Evolutionary conservation across 2,797 vertebrate species (phyloP).

Genomic region (Chloroceryle amazona): DNA sequence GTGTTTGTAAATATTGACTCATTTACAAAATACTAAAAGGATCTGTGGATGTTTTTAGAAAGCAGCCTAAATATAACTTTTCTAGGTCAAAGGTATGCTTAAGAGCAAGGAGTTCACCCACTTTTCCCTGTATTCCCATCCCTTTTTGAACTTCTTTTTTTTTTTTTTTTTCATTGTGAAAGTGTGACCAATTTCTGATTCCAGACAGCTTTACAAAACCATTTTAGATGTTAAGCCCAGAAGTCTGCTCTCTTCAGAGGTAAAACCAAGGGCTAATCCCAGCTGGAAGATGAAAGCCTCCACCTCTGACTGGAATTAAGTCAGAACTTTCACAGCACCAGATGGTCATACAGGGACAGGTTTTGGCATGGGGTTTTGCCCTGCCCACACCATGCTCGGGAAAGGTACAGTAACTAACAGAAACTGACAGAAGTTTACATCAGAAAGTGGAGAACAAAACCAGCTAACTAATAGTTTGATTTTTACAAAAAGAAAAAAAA

Average conservation of each 20-base stretch:
- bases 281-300: fast-evolving
- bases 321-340: neutral
- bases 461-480: neutral
- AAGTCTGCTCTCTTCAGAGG: neutral
- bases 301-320: neutral
- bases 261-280: neutral
- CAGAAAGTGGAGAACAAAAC: neutral
- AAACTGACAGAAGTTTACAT: neutral
- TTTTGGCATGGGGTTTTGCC: neutral
- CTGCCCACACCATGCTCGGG: neutral
- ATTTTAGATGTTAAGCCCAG: neutral
- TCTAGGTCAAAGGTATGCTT: neutral
- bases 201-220: neutral
- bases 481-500: neutral
- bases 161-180: neutral
- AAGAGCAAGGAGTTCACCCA: neutral
- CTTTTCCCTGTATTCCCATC: neutral
- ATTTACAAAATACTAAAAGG: neutral
- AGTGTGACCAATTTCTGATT: neutral
- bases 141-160: neutral
- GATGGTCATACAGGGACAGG: fast-evolving
- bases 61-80: neutral
- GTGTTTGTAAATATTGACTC: neutral
- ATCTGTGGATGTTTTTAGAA: neutral
- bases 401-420: neutral